Evolutionary conservation across 2,113 vertebrate species (phyloP).

Genomic region (Semnopithecus entellus): DNA sequence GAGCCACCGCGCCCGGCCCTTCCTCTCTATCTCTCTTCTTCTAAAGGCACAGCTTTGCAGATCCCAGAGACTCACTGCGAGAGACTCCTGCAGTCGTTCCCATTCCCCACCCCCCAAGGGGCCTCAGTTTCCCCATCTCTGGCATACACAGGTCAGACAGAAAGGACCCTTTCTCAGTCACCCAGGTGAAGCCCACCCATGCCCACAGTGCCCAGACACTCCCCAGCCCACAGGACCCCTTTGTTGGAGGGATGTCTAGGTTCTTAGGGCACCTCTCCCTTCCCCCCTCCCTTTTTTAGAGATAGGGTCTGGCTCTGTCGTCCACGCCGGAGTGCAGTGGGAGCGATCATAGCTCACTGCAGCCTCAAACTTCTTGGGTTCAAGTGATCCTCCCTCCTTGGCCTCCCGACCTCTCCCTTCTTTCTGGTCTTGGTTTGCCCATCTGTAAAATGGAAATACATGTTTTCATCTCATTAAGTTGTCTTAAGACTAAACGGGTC

Average conservation of each 20-base stretch:
- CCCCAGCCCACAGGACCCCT: background rate
- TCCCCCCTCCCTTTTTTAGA: too few relatives aligned
- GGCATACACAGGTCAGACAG: background rate
- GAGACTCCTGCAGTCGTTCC: background rate
- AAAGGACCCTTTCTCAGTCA: background rate
- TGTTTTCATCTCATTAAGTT: background rate
- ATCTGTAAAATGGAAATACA: background rate
- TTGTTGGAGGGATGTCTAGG: background rate
- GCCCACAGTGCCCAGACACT: background rate
- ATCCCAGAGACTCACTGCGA: accelerated
- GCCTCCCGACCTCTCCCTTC: background rate
- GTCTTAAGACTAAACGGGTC: background rate
- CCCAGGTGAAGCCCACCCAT: too few relatives aligned
- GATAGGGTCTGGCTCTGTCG: too few relatives aligned
- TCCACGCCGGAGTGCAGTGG: too few relatives aligned
- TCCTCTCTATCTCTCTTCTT: background rate
- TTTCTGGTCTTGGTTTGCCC: background rate
- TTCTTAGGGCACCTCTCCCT: background rate
- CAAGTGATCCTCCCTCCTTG: too few relatives aligned
- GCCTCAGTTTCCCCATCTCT: background rate
- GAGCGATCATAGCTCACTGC: too few relatives aligned
- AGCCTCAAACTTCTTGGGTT: too few relatives aligned
- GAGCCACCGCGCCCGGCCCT: accelerated
- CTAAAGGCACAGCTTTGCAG: background rate
- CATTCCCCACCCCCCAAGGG: background rate